A percentile compares a stretch with the other conserved stretches of the same genome.
Conservation (phyloP, 2,113 vertebrate species). For the Turnix velox region DNA sequence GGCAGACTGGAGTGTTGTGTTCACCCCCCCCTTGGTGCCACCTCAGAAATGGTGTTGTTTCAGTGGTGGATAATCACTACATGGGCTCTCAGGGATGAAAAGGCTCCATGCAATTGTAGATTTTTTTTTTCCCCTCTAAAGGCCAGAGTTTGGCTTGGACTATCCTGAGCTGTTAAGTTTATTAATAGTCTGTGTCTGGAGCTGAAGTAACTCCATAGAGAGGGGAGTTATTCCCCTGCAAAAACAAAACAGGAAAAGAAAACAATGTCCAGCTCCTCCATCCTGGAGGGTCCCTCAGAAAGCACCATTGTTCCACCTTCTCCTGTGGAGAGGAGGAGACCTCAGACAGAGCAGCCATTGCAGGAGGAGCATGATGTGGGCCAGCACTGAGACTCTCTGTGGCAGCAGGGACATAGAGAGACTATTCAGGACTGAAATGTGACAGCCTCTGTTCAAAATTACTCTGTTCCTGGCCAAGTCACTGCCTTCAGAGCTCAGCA, state of each 20-base stretch:
- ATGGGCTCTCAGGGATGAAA: background rate
- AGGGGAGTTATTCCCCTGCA: background rate
- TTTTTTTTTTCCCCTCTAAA: background rate
- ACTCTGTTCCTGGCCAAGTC: background rate
- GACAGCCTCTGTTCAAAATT: background rate
- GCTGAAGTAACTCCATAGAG: background rate
- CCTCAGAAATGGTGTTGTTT: background rate
- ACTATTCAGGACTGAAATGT: background rate
- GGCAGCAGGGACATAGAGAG: background rate
- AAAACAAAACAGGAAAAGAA: constrained; percentile 61
- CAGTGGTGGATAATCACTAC: background rate
- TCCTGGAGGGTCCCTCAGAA: background rate
- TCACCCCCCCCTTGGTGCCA: background rate
- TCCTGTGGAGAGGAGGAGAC: background rate
- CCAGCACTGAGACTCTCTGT: background rate
- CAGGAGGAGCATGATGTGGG: background rate
- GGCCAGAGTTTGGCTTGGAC: background rate
- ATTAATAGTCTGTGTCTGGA: constrained; percentile 48
- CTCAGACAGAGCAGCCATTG: background rate
- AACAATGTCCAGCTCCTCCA: background rate
- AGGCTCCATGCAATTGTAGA: background rate
- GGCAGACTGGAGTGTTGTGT: background rate
- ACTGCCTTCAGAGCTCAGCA: background rate
- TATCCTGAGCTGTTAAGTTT: background rate
- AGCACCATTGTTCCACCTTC: constrained; percentile 14